phyloP scores from a whole-genome alignment of 1,140 invertebrate genomes.

The Oreohelix idahoensis region DNA sequence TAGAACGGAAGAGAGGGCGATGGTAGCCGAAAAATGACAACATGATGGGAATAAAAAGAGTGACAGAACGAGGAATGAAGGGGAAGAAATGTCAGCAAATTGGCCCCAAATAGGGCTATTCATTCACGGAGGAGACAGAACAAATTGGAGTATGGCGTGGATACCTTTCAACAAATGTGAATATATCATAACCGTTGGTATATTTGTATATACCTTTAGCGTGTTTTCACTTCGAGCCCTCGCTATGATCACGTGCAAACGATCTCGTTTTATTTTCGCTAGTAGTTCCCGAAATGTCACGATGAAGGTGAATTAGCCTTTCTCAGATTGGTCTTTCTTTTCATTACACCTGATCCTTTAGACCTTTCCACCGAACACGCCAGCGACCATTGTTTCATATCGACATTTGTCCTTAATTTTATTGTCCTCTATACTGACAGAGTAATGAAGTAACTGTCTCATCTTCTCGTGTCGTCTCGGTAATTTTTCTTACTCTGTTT shows the following conservation, averaged over 20 bases:
- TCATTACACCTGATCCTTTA: conserved; percentile 6
- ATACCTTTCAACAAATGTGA: not conserved
- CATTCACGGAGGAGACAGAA: not conserved
- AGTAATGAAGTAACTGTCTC: not conserved
- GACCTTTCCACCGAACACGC: not conserved
- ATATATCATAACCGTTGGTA: not conserved
- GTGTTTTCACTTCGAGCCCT: not conserved
- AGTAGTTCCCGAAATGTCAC: not conserved
- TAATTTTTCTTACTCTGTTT: too few species aligned
- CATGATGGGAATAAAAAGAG: not conserved
- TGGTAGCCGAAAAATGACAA: not conserved
- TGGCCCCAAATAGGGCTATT: conserved; percentile 12
- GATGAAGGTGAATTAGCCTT: not conserved
- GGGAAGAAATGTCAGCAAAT: not conserved
- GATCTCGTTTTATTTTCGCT: not conserved
- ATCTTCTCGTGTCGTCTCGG: not conserved
- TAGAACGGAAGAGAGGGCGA: not conserved
- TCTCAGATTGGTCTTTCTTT: not conserved
- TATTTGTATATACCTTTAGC: not conserved
- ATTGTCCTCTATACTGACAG: not conserved
- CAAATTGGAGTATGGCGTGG: conserved; percentile 7
- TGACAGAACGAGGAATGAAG: not conserved
- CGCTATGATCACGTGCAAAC: not conserved
- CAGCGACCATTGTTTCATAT: not conserved
- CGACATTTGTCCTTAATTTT: not conserved